These are phyloP conservation scores for Phenganax marumi DNA, from an alignment of 92 coral and sea anemone genomes.

Conservation along the genomic window DNA sequence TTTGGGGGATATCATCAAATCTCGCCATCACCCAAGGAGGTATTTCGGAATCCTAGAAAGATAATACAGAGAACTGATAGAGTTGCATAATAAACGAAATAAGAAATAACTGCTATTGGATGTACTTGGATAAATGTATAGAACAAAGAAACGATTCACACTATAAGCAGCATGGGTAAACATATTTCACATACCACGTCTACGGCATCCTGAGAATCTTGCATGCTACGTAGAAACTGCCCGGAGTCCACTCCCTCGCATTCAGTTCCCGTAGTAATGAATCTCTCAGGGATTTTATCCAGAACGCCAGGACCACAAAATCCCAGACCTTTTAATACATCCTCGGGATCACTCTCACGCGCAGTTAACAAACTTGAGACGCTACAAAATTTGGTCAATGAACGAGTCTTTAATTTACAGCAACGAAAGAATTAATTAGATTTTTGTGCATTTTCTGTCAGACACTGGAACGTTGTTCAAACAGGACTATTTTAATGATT, in stretches of 20 bases:
- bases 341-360: conserved; percentile 37
- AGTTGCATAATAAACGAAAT: not conserved
- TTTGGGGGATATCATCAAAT: conserved; percentile 30
- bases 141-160: not conserved
- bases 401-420: not conserved
- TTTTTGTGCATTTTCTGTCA: not conserved
- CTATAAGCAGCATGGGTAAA: not conserved
- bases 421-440: not conserved
- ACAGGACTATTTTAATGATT: not conserved
- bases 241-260: conserved; percentile 22
- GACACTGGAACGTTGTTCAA: not conserved
- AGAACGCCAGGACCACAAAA: conserved; percentile 23
- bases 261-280: conserved; percentile 9
- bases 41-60: conserved; percentile 1
- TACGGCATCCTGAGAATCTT: not conserved
- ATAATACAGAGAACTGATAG: not conserved
- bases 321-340: conserved; percentile 31
- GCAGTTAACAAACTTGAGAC: conserved; percentile 34
- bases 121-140: not conserved
- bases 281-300: conserved; percentile 31
- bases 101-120: not conserved
- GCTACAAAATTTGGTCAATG: not conserved
- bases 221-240: conserved; percentile 20
- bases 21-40: conserved; percentile 46
- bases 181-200: not conserved